Percentiles rank a stretch among this genome's conserved stretches.
Evolutionary conservation across 2,888 invertebrate genomes (phyloP).

Genomic region (Dioctria rufipes): DNA sequence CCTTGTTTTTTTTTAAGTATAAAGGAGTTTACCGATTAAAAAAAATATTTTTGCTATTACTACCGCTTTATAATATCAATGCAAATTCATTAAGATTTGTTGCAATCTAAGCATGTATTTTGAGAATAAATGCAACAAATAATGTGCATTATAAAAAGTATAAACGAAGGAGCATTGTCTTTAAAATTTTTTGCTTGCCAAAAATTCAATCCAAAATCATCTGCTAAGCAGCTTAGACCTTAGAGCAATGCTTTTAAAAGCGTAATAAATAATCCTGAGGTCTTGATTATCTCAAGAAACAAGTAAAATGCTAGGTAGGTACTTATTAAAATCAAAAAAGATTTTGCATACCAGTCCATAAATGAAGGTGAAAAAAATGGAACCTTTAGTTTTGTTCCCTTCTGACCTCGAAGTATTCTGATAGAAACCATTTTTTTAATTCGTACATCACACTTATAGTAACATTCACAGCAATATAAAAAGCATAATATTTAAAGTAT

Average conservation of each 20-base stretch:
- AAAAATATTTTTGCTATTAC: too few species aligned
- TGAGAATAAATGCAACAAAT: too few species aligned
- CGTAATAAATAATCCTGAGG: constrained; percentile 53
- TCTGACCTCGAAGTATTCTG: constrained; percentile 48
- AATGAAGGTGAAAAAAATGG: constrained; percentile 55
- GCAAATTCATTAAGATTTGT: too few species aligned
- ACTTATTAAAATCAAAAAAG: neutral
- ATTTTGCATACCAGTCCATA: constrained; percentile 44
- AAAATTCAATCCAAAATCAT: neutral
- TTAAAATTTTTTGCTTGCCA: too few species aligned
- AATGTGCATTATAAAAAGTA: too few species aligned
- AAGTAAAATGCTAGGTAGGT: neutral
- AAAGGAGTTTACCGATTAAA: too few species aligned
- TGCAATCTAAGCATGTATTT: too few species aligned
- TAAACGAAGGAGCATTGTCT: too few species aligned
- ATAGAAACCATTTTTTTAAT: constrained; percentile 52
- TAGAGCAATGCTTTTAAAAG: constrained; percentile 53
- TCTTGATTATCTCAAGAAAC: constrained; percentile 52
- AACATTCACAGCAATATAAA: constrained; percentile 56
- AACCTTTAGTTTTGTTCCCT: constrained; percentile 32
- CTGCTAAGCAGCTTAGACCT: neutral
- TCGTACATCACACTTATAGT: constrained; percentile 50
- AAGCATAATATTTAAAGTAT: too few species aligned
- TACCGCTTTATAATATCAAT: too few species aligned
- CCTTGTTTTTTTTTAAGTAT: too few species aligned